Base-by-base conservation (phyloP, 2,888 invertebrate species). In the Diarsia brunnea region DNA sequence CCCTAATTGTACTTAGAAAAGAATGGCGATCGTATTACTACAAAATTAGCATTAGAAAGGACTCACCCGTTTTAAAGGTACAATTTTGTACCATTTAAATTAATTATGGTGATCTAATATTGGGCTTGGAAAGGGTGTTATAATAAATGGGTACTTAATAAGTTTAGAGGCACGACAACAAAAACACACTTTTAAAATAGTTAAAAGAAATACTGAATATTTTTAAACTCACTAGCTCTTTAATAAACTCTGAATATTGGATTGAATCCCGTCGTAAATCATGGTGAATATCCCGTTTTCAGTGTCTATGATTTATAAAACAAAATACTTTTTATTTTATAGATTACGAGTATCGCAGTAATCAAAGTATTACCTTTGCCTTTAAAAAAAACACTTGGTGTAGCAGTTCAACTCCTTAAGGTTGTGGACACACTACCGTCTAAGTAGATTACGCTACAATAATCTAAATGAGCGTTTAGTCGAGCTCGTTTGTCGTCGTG, bases 21-120 rank as follows among this genome's bases (percentile, higher is more conserved):
- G 93, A 95, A 95, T 94, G 89, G 94, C 93, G 93, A 95, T 96
- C 94, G 94, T 94, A 94, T 96, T 96, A 94, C 96, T 90, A 58
- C 75, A 43, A 83, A 87, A 96, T 96, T 96, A 95, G 93, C 96
- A 96, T 96, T 88, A 94, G 92, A 95, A 95, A 93, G 86, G 92
- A 86, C 87, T 84, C 84, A 76, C 69, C 83, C 82, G 51, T 81
- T 89, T 89, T 88, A 86, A 82, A 83, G 82, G 87, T 85, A 84
- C 82, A 88, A 91, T 92, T 93, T 93, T 93, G 92, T 92, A 89
- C 92, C 92, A 92, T 90, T 92, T 93, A 93, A 93, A 95, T 93
- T 95, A 94, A 95, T 95, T 95, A 95, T 92, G 90, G 89, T 92
- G 91, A 94, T 93, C 91, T 92, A 87, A 91, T 89, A 89, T 67